Evolutionary conservation across 2,797 vertebrate genomes (phyloP).

Genomic region (Mus spretus): DNA sequence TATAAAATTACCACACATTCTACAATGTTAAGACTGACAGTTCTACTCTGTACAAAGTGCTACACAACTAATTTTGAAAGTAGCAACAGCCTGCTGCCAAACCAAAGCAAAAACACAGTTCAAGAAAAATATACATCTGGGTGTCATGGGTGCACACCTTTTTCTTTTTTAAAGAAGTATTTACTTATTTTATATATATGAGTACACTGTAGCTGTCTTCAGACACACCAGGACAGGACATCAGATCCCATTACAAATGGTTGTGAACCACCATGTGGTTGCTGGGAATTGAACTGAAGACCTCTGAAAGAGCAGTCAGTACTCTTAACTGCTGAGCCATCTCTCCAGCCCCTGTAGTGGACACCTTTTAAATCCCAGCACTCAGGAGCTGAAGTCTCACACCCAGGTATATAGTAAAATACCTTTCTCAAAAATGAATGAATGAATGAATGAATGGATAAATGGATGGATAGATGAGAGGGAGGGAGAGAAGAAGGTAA

Average conservation of each 20-base stretch:
- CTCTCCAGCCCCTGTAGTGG: too few relatives aligned
- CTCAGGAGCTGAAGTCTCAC: background rate
- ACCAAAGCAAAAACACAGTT: background rate
- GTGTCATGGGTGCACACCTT: too few relatives aligned
- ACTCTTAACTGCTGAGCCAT: background rate
- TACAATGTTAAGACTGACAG: slow-evolving; percentile 20
- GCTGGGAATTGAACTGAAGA: background rate
- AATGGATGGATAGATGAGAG: background rate
- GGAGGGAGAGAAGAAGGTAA: background rate
- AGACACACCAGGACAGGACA: background rate
- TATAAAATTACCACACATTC: background rate
- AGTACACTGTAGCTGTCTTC: background rate
- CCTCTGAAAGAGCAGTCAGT: background rate
- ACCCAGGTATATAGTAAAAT: background rate
- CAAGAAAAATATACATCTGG: slow-evolving; percentile 13
- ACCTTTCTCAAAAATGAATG: background rate
- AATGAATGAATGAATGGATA: too few relatives aligned
- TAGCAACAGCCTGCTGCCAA: background rate
- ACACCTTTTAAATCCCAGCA: background rate
- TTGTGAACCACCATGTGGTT: background rate
- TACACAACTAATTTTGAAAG: slow-evolving; percentile 15
- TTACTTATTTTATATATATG: too few relatives aligned
- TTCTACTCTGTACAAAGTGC: background rate
- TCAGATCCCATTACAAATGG: background rate
- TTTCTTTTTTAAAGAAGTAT: too few relatives aligned